Base-by-base conservation (phyloP, 2,797 vertebrate species). In the Nyctalus aviator region DNA sequence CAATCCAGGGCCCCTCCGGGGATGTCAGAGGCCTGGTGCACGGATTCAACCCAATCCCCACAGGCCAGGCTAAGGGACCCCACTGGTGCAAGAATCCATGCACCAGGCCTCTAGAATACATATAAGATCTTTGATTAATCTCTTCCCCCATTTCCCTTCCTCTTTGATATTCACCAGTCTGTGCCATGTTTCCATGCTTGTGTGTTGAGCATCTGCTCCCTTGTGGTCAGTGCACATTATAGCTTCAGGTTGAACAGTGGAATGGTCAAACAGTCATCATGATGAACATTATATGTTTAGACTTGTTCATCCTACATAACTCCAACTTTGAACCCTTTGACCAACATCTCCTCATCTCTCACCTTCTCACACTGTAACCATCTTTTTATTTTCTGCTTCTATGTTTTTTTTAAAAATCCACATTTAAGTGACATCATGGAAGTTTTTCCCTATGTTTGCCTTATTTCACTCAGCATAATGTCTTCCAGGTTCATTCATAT, bases 401-500 rank as follows among this genome's bases (percentile, higher is more conserved):
- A 64, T 27, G 8, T 64, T 32, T 91, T 17, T 7, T 30, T 66
- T 66, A 21, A 27, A 55, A 27, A 55, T 91, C 11, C 2, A 20
- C 46, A 55, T 55, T 41, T 44, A 20, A 55, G 35, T 76, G 59
- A 76, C 35, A 81, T 27, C 10, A 32, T 32, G 4, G 11, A 30
- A 46, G 7, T 76, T 78, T 50, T 14, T 78, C 41, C 72, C 32
- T 64, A 11, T 44, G 21, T 44, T n/a, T 25, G 50, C 14, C 46
- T 79, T 53, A 41, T 53, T 64, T 81, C 4, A 53, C 55, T 92
- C 50, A 87, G 30, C 27, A 81, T 84, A 68, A 46, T 73, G 17
- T 87, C 53, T 72, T 66, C 35, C 8, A 44, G 21, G 1, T 66
- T 93, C 55, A 73, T 68, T 23, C 48, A 27, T 41, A 35, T 44